Percentiles rank a stretch among this genome's conserved stretches.
Conservation (phyloP, 92 coral and sea anemone genomes). For the Zoanthus solanderi region DNA sequence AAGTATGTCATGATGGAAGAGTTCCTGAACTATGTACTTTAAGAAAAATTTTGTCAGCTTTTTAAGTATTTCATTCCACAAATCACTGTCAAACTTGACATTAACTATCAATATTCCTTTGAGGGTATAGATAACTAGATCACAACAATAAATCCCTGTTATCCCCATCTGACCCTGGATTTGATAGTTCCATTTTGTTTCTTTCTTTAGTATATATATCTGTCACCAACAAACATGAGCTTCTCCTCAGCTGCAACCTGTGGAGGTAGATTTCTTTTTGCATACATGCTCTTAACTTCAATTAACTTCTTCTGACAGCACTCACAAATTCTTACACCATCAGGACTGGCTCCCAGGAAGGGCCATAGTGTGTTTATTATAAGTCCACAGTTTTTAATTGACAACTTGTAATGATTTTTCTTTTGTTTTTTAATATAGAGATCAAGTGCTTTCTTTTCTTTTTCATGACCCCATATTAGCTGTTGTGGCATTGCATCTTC, state of each 20-base stretch:
- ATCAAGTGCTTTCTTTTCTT: slow-evolving; percentile 41
- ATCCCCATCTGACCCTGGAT: slow-evolving; percentile 50
- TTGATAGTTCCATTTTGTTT: slow-evolving; percentile 63
- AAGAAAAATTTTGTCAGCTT: slow-evolving; percentile 29
- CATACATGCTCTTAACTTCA: slow-evolving; percentile 55
- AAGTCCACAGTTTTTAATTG: no score
- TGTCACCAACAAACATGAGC: slow-evolving; percentile 24
- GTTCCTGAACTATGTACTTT: slow-evolving; percentile 36
- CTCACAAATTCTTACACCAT: slow-evolving; percentile 47
- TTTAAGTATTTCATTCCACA: slow-evolving; percentile 46
- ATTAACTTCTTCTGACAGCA: slow-evolving; percentile 54
- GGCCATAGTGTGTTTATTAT: slow-evolving; percentile 48
- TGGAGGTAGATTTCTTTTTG: slow-evolving; percentile 51
- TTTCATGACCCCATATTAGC: slow-evolving; percentile 51
- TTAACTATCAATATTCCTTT: slow-evolving; percentile 55
- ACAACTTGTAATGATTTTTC: slow-evolving; percentile 40
- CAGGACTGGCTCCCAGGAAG: slow-evolving; percentile 59
- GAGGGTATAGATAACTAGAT: slow-evolving; percentile 56
- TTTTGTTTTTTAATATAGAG: slow-evolving; percentile 25
- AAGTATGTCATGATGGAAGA: slow-evolving; percentile 29
- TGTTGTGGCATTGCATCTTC: slow-evolving; percentile 22
- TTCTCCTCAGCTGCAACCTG: slow-evolving; percentile 55
- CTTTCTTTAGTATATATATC: slow-evolving; percentile 29
- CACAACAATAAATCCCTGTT: slow-evolving; percentile 20
- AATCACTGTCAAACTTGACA: slow-evolving; percentile 28